phyloP scores from a whole-genome alignment of 1,140 invertebrate species.

The Rhopalosiphum padi region DNA sequence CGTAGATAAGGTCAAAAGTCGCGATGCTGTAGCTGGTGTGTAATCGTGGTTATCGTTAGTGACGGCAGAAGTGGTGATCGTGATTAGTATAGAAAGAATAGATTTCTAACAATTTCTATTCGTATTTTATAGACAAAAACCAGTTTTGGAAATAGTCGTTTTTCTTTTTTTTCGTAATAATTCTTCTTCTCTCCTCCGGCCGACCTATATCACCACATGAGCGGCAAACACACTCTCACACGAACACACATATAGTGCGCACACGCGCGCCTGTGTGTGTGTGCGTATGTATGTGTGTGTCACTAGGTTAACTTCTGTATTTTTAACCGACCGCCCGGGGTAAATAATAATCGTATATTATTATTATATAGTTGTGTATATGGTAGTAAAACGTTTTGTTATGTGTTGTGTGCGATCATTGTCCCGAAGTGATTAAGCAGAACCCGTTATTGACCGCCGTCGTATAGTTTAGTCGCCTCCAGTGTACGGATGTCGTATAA shows the following conservation, averaged over 20 bases:
- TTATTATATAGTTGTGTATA: background rate
- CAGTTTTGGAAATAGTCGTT: constrained; percentile 23
- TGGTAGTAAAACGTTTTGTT: constrained; percentile 32
- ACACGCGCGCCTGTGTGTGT: background rate
- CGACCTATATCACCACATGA: constrained; percentile 25
- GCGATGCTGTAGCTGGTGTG: background rate
- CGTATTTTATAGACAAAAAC: constrained; percentile 17
- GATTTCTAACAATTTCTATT: constrained; percentile 49
- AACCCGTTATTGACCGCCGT: constrained; percentile 43
- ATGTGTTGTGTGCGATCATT: constrained; percentile 18
- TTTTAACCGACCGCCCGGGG: constrained; percentile 39
- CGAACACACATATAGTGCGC: background rate
- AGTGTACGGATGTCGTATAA: background rate
- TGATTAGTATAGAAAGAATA: constrained; percentile 9
- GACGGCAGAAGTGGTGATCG: background rate
- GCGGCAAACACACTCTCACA: background rate
- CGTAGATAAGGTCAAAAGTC: constrained; percentile 28
- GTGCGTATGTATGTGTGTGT: constrained; percentile 19
- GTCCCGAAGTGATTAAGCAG: constrained; percentile 30
- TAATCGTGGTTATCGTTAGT: background rate
- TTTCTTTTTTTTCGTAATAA: background rate
- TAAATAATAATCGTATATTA: constrained; percentile 13
- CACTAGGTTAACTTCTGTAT: constrained; percentile 53
- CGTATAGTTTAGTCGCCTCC: background rate
- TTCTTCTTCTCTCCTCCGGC: background rate